A percentile compares a stretch with the other conserved stretches of the same genome.
phyloP scores from a whole-genome alignment of 2,888 invertebrate genomes.

The Luperina nickerlii region DNA sequence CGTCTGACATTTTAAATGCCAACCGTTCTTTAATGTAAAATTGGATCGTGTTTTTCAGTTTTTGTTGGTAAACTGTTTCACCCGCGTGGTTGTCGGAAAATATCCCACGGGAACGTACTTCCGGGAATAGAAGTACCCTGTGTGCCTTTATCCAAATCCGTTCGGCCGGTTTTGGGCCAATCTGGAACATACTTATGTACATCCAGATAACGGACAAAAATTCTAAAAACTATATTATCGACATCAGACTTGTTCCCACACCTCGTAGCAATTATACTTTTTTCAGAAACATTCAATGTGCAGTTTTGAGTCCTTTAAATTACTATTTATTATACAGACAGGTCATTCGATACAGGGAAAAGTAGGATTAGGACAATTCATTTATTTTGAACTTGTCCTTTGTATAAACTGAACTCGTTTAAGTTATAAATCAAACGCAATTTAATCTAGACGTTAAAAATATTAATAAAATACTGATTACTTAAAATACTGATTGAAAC shows the following conservation, averaged over 20 bases:
- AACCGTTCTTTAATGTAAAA: slow-evolving; percentile 40
- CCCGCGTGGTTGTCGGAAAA: neutral
- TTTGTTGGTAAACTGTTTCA: neutral
- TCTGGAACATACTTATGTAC: too few relatives aligned
- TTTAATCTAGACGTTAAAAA: slow-evolving; percentile 5
- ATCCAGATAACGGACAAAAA: neutral
- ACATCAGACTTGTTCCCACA: too few relatives aligned
- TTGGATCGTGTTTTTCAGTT: slow-evolving; percentile 10
- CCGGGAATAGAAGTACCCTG: neutral
- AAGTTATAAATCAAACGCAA: slow-evolving; percentile 7
- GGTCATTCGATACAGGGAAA: too few relatives aligned
- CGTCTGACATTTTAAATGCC: slow-evolving; percentile 44
- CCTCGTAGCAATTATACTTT: too few relatives aligned
- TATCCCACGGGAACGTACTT: neutral
- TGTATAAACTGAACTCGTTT: too few relatives aligned
- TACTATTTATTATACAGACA: neutral
- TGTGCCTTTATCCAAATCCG: neutral
- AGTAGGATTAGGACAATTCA: neutral
- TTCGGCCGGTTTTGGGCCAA: neutral
- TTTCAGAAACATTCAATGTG: neutral
- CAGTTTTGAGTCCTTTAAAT: neutral
- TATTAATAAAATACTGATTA: neutral
- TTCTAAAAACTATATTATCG: neutral
- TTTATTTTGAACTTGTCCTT: neutral
- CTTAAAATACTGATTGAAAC: slow-evolving; percentile 1